A percentile compares a stretch with the other conserved stretches of the same genome.
Evolutionary conservation across 2,888 invertebrate species (phyloP).

Genomic region (Eristalinus sepulchralis): DNA sequence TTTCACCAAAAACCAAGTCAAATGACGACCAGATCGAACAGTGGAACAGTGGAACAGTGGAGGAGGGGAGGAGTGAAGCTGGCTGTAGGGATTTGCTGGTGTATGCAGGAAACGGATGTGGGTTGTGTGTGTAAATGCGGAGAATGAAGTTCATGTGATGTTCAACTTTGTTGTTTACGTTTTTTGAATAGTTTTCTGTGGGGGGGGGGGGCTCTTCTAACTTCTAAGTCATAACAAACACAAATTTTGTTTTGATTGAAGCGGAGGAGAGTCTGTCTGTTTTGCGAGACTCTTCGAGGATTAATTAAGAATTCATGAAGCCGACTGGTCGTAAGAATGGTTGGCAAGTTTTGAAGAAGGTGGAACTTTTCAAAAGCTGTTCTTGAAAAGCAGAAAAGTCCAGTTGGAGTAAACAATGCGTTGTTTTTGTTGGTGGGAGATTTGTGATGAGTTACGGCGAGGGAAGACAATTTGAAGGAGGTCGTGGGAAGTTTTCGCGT

Average conservation of each 20-base stretch:
- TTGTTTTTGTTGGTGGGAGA: neutral
- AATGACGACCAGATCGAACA: too few species aligned
- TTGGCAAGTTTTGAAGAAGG: neutral
- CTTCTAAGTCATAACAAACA: constrained; percentile 3
- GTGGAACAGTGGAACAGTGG: neutral
- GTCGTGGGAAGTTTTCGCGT: too few species aligned
- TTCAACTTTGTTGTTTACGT: constrained; percentile 49
- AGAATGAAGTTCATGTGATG: constrained; percentile 26
- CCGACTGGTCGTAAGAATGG: neutral
- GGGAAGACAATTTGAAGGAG: too few species aligned
- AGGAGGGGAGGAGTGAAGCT: neutral
- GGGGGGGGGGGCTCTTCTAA: neutral
- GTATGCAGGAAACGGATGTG: constrained; percentile 2
- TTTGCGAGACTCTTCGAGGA: constrained; percentile 12
- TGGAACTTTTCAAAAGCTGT: neutral
- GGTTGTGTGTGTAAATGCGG: constrained; percentile 1
- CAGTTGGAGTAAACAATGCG: neutral
- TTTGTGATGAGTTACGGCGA: neutral
- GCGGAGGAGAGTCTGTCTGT: neutral
- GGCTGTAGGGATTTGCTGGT: neutral
- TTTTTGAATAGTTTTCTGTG: constrained; percentile 30
- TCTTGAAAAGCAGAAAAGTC: neutral
- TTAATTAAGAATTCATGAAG: constrained; percentile 41
- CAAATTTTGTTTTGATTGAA: constrained; percentile 24
- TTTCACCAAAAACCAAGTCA: neutral